These are phyloP conservation scores for Drosophila vallismaia DNA, from an alignment of 2,888 invertebrate species.

Conservation along the genomic window DNA sequence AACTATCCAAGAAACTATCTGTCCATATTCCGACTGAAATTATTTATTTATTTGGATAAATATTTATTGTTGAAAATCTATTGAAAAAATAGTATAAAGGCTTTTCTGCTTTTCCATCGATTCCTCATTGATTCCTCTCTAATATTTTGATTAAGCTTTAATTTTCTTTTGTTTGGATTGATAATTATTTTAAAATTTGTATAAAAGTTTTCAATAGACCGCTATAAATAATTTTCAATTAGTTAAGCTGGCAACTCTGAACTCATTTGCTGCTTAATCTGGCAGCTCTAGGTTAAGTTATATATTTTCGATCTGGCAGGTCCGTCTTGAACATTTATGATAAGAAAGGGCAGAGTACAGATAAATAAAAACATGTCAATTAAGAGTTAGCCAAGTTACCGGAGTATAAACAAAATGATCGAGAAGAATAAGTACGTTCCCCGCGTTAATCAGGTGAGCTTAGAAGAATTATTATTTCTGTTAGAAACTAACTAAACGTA, in stretches of 20 bases:
- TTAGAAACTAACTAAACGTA: background rate
- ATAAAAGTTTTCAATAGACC: background rate
- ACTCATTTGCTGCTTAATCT: background rate
- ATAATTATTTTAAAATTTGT: background rate
- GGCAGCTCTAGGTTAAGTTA: background rate
- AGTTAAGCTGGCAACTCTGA: background rate
- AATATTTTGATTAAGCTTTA: too few species aligned
- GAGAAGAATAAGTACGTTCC: conserved; percentile 83
- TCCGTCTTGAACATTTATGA: conserved; percentile 30
- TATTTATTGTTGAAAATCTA: too few species aligned
- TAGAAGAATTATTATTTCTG: background rate
- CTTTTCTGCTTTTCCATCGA: too few species aligned
- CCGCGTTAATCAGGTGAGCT: conserved; percentile 84
- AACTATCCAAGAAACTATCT: too few species aligned
- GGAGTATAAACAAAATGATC: conserved; percentile 63
- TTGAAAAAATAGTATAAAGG: too few species aligned
- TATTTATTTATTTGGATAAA: too few species aligned
- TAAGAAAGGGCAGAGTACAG: conserved; percentile 63
- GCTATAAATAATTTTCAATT: background rate
- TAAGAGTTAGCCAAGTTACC: conserved; percentile 10
- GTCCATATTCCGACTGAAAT: too few species aligned
- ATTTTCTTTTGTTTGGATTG: too few species aligned
- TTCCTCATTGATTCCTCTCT: too few species aligned
- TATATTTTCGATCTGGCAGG: background rate
- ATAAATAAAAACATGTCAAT: conserved; percentile 35